Evolutionary conservation across 2,797 vertebrate species (phyloP).

Genomic region (Pristis pectinata): DNA sequence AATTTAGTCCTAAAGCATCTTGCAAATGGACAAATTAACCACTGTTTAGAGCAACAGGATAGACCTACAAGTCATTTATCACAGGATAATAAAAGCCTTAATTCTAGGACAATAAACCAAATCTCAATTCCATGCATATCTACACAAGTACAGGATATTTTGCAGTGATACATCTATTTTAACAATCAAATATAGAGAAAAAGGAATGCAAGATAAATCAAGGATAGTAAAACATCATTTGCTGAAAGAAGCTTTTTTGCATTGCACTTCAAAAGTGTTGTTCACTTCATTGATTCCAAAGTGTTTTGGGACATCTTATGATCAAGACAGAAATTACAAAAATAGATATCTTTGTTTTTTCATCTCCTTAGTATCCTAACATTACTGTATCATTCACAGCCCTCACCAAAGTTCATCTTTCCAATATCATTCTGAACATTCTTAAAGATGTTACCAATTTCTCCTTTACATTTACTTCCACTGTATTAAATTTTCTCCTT

Average conservation of each 20-base stretch:
- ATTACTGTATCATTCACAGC: not conserved
- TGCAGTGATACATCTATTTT: not conserved
- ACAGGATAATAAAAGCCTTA: not conserved
- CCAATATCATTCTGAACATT: not conserved
- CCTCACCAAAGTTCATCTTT: not conserved
- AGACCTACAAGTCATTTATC: not conserved
- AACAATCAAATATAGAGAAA: not conserved
- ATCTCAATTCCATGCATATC: not conserved
- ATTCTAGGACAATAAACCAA: not conserved
- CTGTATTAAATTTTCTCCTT: not conserved
- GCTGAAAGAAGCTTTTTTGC: not conserved
- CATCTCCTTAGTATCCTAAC: not conserved
- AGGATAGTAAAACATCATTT: not conserved
- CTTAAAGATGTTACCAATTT: not conserved
- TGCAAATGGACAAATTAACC: not conserved
- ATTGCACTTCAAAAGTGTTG: not conserved
- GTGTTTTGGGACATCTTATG: not conserved
- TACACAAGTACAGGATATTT: not conserved
- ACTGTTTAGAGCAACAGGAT: not conserved
- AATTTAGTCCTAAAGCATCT: not conserved
- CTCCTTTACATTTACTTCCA: not conserved
- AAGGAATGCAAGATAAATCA: not conserved
- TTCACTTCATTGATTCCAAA: not conserved
- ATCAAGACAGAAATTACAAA: not conserved
- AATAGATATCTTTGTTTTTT: not conserved